Evolutionary conservation across 2,888 invertebrate genomes (phyloP).

Genomic region (Pycnomerus fuliginosus): DNA sequence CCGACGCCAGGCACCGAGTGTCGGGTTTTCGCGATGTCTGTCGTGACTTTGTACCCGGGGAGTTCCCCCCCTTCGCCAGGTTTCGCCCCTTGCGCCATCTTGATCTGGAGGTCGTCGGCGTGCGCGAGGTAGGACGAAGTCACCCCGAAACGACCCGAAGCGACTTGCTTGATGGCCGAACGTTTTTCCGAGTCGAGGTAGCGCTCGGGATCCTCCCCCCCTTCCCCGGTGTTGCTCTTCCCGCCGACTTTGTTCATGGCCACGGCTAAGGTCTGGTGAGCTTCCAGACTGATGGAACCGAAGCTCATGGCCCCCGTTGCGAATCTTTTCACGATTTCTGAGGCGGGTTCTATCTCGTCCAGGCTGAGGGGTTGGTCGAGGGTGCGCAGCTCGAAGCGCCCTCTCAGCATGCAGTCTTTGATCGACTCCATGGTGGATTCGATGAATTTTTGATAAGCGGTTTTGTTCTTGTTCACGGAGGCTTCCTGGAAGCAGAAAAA

Average conservation of each 20-base stretch:
- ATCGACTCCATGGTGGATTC: conserved; percentile 87
- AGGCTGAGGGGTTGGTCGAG: conserved; percentile 78
- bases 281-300: conserved; percentile 89
- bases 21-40: conserved; percentile 92
- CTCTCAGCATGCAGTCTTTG: conserved; percentile 84
- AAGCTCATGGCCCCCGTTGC: conserved; percentile 68
- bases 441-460: conserved; percentile 82
- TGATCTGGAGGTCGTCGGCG: conserved; percentile 98
- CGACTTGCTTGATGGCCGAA: conserved; percentile 98
- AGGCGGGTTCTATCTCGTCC: conserved; percentile 87
- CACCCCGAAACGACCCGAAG: conserved; percentile 97
- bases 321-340: conserved; percentile 94
- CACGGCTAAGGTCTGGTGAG: conserved; percentile 90
- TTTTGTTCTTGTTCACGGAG: conserved; percentile 73
- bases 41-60: conserved; percentile 87
- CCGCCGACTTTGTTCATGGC: conserved; percentile 98
- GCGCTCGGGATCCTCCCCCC: conserved; percentile 81
- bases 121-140: conserved; percentile 96
- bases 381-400: conserved; percentile 85
- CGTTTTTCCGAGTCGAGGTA: conserved; percentile 76
- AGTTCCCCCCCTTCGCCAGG: conserved; percentile 98
- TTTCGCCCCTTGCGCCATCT: conserved; percentile 99
- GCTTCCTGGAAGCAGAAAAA: conserved; percentile 86
- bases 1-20: conserved; percentile 97
- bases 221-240: conserved; percentile 99